Conservation (phyloP, 2,888 invertebrate species). For the Andrena minutula region DNA sequence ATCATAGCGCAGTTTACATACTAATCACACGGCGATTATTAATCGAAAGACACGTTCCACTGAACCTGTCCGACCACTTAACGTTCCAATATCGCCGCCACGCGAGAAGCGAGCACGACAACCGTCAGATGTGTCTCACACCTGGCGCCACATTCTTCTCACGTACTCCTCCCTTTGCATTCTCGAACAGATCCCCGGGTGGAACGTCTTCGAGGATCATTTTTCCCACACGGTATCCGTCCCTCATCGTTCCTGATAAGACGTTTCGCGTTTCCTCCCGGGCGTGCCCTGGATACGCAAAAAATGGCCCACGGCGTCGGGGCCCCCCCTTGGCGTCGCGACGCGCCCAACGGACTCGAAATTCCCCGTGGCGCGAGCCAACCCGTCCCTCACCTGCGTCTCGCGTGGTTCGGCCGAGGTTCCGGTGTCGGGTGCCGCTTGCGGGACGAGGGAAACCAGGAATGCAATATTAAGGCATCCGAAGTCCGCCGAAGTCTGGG, state of each 20-base stretch:
- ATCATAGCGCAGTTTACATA: no score
- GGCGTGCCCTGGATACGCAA: slow-evolving; percentile 15
- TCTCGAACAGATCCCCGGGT: slow-evolving; percentile 6
- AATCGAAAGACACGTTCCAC: no score
- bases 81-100: neutral
- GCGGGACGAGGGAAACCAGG: slow-evolving; percentile 70
- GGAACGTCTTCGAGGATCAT: slow-evolving; percentile 10
- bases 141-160: neutral
- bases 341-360: slow-evolving; percentile 50
- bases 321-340: slow-evolving; percentile 45
- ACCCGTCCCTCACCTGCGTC: slow-evolving; percentile 39
- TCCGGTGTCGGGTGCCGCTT: slow-evolving; percentile 57
- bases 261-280: neutral
- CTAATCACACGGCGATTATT: no score
- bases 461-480: slow-evolving; percentile 79
- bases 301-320: slow-evolving; percentile 50
- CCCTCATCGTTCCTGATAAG: slow-evolving; percentile 35
- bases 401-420: slow-evolving; percentile 35
- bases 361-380: slow-evolving; percentile 49
- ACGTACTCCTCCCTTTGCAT: slow-evolving; percentile 9
- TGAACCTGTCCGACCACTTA: neutral
- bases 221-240: slow-evolving; percentile 17
- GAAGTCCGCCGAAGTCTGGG: slow-evolving; percentile 74
- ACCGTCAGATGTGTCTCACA: slow-evolving; percentile 19
- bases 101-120: neutral